Evolutionary conservation across 2,113 vertebrate species (phyloP), one percentile per base, ranked within the genome.

Genomic region (Melanotaenia duboulayi): DNA sequence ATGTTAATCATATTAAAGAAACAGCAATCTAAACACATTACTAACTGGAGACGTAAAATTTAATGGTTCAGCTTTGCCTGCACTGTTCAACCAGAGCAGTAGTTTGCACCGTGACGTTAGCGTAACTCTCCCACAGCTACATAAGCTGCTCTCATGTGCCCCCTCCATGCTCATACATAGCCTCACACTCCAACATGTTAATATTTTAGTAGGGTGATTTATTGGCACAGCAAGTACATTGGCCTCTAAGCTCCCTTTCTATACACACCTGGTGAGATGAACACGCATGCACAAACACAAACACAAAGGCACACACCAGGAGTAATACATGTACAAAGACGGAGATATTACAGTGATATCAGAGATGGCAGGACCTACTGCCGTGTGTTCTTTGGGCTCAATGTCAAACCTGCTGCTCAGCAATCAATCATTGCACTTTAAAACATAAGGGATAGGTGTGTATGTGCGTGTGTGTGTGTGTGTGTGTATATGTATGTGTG

Each of bases 171-270:
- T 20, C 51, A 62, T 59, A 79, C 62, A 68, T 28, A 78, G 40
- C 81, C 83, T 71, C 75, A 54, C 46, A 59, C 55, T 78, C 78
- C 67, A 54, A 54, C 39, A 55, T 87, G 86, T 91, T 90, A 87
- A 90, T 92, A 90, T 87, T 91, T 91, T 74, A 90, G 89, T 72
- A 78, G 78, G 83, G 80, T 82, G 83, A 89, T 90, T 90, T 86
- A 89, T 86, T 78, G 71, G 76, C 86, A 73, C 83, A 81, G 72
- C 65, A 74, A 71, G 80, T 76, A 82, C 85, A 85, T 64, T 76
- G 84, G 67, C 84, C 85, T 89, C 82, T 86, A 71, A 87, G 84
- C 74, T 87, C 61, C 61, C 20, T 66, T 82, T 81, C 74, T 72
- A 71, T 77, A 78, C 17, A 81, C 71, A 73, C 86, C 58, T 85